Conservation (phyloP, 2,888 invertebrate genomes). For the Pristionchus entomophagus region DNA sequence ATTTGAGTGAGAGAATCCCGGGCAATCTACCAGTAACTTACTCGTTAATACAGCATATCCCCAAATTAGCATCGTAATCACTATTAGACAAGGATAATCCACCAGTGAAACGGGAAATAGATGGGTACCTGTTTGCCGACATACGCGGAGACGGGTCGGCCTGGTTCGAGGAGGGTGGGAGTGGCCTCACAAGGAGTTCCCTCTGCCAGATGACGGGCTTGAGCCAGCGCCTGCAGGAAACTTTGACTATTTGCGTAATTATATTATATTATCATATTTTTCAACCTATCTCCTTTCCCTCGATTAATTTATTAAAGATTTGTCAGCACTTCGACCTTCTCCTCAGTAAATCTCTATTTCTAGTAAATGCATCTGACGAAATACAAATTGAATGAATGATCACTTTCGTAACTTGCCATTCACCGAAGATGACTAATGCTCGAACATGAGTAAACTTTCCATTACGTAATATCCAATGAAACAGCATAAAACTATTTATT, state of each 20-base stretch:
- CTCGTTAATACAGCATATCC: background rate
- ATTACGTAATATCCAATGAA: background rate
- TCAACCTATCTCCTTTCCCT: no score
- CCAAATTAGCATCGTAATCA: background rate
- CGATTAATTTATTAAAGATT: no score
- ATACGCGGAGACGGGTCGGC: constrained; percentile 60
- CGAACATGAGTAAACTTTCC: background rate
- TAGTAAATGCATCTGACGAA: no score
- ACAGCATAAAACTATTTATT: background rate
- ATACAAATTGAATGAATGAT: no score
- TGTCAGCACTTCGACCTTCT: no score
- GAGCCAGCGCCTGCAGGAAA: constrained; percentile 62
- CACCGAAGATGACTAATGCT: background rate
- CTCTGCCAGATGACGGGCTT: constrained; percentile 69
- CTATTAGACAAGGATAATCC: background rate
- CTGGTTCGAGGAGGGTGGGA: constrained; percentile 63
- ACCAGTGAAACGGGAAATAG: background rate
- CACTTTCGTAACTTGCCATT: background rate
- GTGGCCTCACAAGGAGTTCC: constrained; percentile 57
- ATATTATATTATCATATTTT: no score
- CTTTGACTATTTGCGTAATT: no score
- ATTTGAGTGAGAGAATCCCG: no score
- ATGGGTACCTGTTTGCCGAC: constrained; percentile 66
- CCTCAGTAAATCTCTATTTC: background rate
- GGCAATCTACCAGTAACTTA: background rate